Base-by-base conservation (phyloP, 2,797 vertebrate genomes). In the Chaetophractus vellerosus region DNA sequence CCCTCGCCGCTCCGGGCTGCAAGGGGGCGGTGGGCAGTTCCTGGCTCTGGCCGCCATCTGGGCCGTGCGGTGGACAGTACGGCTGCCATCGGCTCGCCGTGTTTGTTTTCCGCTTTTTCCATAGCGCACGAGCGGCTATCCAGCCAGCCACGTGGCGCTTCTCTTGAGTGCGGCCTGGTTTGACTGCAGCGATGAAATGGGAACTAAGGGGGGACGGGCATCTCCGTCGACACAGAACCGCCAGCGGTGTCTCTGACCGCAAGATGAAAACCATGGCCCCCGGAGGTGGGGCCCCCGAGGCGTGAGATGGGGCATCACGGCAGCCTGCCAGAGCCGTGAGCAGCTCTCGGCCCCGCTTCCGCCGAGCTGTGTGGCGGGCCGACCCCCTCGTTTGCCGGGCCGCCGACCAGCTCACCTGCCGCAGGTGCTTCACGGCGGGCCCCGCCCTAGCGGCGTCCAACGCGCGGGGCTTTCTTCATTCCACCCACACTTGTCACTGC, bases 21-120 rank as follows among this genome's bases (percentile, higher is more conserved):
- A 6, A 50, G 1, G 0, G 36, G n/a, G 52, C 21, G 3, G 16
- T 6, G n/a, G 36, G 33, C 48, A 24, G 55, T n/a, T 57, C 28
- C 31, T 38, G 31, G 0, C 26, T 18, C 0, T n/a, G 0, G 0
- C 31, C 69, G 52, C 23, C 2, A 2, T 9, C 69, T 3, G 66
- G 90, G 90, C 83, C 5, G 1, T 45, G 88, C 85, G 52, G 1
- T 0, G 4, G 41, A 74, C 6, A 68, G 48, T n/a, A 33, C 6
- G 7, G 86, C 74, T 64, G 86, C 64, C 91, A 84, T 76, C 72
- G 26, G 23, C 41, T 24, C 45, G 9, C 36, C 2, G 41, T 38
- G 14, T 92, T 92, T 90, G 90, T 66, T 91, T 86, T 71, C 64
- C 74, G 33, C 93, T 75, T 91, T 90, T 94, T 94, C 96, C 94